Evolutionary conservation across 2,797 vertebrate species (phyloP).

Genomic region (Urosaurus nigricauda): DNA sequence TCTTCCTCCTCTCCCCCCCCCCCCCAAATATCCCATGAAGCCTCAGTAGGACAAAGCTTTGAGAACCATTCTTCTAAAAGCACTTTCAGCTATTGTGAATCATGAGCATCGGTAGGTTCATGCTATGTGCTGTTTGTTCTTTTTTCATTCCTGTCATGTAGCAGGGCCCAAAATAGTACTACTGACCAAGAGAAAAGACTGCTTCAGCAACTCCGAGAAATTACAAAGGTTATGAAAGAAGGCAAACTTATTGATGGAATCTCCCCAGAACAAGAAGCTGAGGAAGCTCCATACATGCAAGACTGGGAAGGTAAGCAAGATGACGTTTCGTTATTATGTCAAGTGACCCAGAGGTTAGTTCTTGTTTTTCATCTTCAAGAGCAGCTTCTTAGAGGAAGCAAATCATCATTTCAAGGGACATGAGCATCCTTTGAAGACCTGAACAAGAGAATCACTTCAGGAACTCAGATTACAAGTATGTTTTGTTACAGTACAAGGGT

Average conservation of each 20-base stretch:
- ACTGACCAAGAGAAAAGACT: constrained; percentile 91
- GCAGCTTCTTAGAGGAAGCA: constrained; percentile 16
- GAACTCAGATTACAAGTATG: not conserved
- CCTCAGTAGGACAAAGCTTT: not conserved
- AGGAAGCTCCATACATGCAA: constrained; percentile 87
- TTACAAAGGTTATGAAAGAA: constrained; percentile 93
- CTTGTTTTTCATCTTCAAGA: not conserved
- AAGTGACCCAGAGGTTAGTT: constrained; percentile 19
- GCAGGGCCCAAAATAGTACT: constrained; percentile 83
- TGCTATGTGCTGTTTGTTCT: fast-evolving
- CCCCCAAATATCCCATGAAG: no score
- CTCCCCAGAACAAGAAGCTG: constrained; percentile 86
- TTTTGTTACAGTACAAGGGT: not conserved
- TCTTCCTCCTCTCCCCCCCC: no score
- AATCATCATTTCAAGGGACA: not conserved
- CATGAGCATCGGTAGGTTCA: not conserved
- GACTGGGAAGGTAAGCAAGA: constrained; percentile 87
- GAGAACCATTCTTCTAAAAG: not conserved
- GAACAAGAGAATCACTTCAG: not conserved
- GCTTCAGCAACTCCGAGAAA: constrained; percentile 92
- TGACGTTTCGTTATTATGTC: not conserved
- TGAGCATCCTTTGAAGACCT: not conserved
- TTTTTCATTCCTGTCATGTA: constrained; percentile 62
- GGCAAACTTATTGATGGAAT: constrained; percentile 87
- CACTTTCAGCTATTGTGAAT: not conserved